A percentile compares a stretch with the other conserved stretches of the same genome.
Evolutionary conservation across 2,888 invertebrate genomes (phyloP).

Genomic region (Harpalus rubripes): DNA sequence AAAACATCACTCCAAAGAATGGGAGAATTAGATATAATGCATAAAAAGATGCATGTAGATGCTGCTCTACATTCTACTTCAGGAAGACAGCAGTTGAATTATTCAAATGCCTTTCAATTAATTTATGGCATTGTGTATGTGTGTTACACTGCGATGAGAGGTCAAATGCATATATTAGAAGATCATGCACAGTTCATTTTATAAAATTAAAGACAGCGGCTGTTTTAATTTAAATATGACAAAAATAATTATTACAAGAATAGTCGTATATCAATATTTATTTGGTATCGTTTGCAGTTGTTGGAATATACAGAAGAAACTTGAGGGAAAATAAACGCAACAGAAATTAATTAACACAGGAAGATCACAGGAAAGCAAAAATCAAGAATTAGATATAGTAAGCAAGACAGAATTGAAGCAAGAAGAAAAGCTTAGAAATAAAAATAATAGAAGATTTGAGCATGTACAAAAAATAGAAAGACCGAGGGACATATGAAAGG

Average conservation of each 20-base stretch:
- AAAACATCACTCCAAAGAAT: background rate
- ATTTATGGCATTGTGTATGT: background rate
- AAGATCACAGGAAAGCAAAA: no score
- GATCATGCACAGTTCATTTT: background rate
- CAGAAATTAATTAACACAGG: no score
- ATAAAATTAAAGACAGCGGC: background rate
- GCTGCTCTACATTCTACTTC: background rate
- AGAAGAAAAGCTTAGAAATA: background rate
- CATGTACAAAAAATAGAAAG: background rate
- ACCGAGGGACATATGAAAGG: background rate
- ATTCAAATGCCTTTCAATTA: slow-evolving; percentile 5
- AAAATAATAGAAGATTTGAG: background rate
- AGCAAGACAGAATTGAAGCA: no score
- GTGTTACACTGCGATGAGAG: background rate
- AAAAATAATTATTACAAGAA: no score
- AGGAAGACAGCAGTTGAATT: slow-evolving; percentile 5
- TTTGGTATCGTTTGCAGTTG: no score
- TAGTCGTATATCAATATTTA: no score
- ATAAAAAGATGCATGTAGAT: background rate
- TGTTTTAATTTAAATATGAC: background rate
- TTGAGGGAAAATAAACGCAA: no score
- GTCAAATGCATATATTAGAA: background rate
- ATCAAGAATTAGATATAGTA: no score
- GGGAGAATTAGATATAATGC: no score
- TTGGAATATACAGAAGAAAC: no score